Percentiles rank a stretch among this genome's conserved stretches.
These are phyloP conservation scores for Scolanthus callimorphus DNA, from an alignment of 92 coral and sea anemone species.

Conservation along the genomic window DNA sequence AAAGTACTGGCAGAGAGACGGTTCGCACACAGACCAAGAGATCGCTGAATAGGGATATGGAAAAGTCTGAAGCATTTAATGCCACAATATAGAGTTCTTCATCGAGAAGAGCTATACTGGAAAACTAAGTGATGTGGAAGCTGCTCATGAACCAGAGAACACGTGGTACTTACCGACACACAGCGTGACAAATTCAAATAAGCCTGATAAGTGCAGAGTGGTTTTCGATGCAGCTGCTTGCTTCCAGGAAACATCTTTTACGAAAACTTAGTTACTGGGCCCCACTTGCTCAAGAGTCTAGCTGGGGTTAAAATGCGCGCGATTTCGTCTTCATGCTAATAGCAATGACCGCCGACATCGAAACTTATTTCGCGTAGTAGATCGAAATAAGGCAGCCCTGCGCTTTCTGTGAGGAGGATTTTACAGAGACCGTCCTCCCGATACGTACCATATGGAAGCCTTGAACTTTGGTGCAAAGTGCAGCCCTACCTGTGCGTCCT, in stretches of 20 bases:
- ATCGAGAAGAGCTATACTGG: conserved; percentile 30
- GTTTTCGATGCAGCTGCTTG: conserved; percentile 34
- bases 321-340: too few relatives aligned
- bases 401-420: conserved; percentile 52
- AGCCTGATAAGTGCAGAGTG: conserved; percentile 21
- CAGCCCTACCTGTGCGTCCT: conserved; percentile 25
- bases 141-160: conserved; percentile 13
- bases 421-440: conserved; percentile 33
- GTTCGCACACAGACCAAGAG: too few relatives aligned
- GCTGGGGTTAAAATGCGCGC: too few relatives aligned
- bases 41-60: too few relatives aligned
- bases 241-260: conserved; percentile 33
- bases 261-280: conserved; percentile 34
- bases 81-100: conserved; percentile 35
- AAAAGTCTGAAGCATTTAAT: too few relatives aligned
- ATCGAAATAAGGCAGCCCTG: conserved; percentile 41
- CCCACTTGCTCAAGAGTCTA: conserved; percentile 40
- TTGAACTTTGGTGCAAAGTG: conserved; percentile 42
- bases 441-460: conserved; percentile 44
- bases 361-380: conserved; percentile 42
- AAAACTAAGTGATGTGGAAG: conserved; percentile 21
- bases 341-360: conserved; percentile 49
- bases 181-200: conserved; percentile 27
- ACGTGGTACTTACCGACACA: conserved; percentile 39
- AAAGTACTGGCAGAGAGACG: too few relatives aligned